Conservation (phyloP, 2,888 invertebrate species). For the Trissoscelio sp. region DNA sequence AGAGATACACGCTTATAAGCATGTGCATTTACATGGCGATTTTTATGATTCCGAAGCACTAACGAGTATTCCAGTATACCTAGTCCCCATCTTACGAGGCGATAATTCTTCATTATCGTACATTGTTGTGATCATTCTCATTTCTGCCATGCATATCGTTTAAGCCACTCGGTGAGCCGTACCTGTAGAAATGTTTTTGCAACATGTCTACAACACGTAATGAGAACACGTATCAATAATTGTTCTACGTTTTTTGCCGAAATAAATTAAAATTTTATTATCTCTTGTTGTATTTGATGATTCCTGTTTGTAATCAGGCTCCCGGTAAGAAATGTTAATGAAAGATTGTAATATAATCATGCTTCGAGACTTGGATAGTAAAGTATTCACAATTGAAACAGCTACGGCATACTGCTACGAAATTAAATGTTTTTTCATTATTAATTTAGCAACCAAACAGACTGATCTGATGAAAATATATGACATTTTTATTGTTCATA, state of each 20-base stretch:
- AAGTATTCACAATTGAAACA: conserved; percentile 47
- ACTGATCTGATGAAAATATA: conserved; percentile 58
- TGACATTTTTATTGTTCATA: conserved; percentile 56
- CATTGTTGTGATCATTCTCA: conserved; percentile 79
- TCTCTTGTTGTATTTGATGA: conserved; percentile 60
- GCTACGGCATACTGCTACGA: conserved; percentile 28
- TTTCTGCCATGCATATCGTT: conserved; percentile 63
- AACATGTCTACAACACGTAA: conserved; percentile 55
- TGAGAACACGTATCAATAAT: conserved; percentile 67
- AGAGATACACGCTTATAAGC: conserved; percentile 60
- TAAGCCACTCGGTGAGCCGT: conserved; percentile 46
- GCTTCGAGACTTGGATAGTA: conserved; percentile 9
- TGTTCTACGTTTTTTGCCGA: conserved; percentile 63
- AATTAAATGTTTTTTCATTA: conserved; percentile 39
- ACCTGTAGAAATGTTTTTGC: conserved; percentile 61
- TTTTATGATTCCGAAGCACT: conserved; percentile 80
- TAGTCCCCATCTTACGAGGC: conserved; percentile 73
- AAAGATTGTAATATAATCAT: conserved; percentile 62
- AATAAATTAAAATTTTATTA: conserved; percentile 67
- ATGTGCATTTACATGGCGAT: conserved; percentile 73
- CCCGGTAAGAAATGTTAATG: conserved; percentile 57
- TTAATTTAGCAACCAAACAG: not conserved
- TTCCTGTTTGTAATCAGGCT: conserved; percentile 60
- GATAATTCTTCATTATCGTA: conserved; percentile 84
- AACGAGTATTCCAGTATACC: conserved; percentile 78